These are phyloP conservation scores for Calliopsis andreniformis DNA, from an alignment of 1,140 invertebrate genomes.

Conservation along the genomic window DNA sequence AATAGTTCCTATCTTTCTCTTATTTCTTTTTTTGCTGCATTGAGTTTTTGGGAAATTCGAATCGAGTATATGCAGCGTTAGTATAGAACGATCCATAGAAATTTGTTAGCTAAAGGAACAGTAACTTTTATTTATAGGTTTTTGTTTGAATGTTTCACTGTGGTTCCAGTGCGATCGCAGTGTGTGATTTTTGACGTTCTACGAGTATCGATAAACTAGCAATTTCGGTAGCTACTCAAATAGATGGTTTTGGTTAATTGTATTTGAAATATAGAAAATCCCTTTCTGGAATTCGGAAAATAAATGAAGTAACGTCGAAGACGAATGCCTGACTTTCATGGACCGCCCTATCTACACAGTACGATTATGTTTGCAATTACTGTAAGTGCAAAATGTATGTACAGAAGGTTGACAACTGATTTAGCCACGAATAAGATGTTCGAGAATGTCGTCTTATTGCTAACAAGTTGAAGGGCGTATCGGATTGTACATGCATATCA, in stretches of 20 bases:
- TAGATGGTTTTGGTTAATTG: too few species aligned
- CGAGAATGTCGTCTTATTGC: background rate
- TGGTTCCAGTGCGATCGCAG: too few species aligned
- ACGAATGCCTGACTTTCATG: background rate
- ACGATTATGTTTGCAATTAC: slow-evolving; percentile 6
- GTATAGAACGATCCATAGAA: slow-evolving; percentile 12
- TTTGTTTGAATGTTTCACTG: too few species aligned
- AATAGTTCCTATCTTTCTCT: slow-evolving; percentile 18
- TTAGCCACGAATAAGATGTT: slow-evolving; percentile 23
- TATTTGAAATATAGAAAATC: too few species aligned
- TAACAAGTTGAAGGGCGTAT: slow-evolving; percentile 24
- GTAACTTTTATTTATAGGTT: too few species aligned
- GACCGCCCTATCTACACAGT: background rate
- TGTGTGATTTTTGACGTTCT: too few species aligned
- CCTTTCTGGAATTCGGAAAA: too few species aligned
- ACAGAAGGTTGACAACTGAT: slow-evolving; percentile 1
- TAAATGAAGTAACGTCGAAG: background rate
- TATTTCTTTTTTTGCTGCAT: background rate
- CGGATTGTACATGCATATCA: slow-evolving; percentile 45
- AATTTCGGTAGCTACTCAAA: too few species aligned
- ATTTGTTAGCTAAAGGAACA: too few species aligned
- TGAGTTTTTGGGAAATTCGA: background rate
- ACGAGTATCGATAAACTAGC: too few species aligned
- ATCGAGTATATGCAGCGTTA: background rate
- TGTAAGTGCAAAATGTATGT: slow-evolving; percentile 25